These are phyloP conservation scores for Chloromyia formosa DNA, from an alignment of 2,888 invertebrate species.

Conservation along the genomic window DNA sequence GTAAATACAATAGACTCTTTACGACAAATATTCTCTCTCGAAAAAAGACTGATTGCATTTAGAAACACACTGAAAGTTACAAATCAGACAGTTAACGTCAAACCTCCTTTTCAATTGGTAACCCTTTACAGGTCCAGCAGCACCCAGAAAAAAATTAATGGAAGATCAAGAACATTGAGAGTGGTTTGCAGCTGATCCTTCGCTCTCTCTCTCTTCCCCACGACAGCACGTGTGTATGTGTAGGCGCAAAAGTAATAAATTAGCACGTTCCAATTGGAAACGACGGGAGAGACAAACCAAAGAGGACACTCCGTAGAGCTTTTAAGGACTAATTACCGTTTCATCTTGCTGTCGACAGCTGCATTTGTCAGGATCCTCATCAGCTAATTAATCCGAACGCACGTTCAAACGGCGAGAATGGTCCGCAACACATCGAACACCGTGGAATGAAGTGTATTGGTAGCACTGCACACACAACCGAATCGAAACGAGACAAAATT, in stretches of 20 bases:
- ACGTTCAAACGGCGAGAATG: neutral
- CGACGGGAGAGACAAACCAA: neutral
- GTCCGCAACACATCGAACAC: neutral
- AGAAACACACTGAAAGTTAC: too few relatives aligned
- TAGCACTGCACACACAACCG: conserved; percentile 9
- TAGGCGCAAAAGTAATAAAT: neutral
- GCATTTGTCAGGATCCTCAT: conserved; percentile 3
- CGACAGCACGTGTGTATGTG: neutral
- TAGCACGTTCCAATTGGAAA: neutral
- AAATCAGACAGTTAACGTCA: too few relatives aligned
- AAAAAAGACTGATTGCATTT: too few relatives aligned
- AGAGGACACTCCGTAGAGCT: conserved; percentile 23
- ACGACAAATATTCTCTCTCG: too few relatives aligned
- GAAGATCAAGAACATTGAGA: conserved; percentile 4
- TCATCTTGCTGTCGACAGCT: neutral
- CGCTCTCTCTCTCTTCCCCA: neutral
- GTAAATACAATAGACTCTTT: too few relatives aligned
- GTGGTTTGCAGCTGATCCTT: neutral
- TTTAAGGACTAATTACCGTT: conserved; percentile 7
- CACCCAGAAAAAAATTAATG: conserved; percentile 2
- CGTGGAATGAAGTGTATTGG: neutral
- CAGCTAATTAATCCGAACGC: neutral
- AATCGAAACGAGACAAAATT: conserved; percentile 22
- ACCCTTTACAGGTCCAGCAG: conserved; percentile 4
- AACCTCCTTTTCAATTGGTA: neutral